Conservation (phyloP, 2,888 invertebrate genomes). For the Microplitis manilae region DNA sequence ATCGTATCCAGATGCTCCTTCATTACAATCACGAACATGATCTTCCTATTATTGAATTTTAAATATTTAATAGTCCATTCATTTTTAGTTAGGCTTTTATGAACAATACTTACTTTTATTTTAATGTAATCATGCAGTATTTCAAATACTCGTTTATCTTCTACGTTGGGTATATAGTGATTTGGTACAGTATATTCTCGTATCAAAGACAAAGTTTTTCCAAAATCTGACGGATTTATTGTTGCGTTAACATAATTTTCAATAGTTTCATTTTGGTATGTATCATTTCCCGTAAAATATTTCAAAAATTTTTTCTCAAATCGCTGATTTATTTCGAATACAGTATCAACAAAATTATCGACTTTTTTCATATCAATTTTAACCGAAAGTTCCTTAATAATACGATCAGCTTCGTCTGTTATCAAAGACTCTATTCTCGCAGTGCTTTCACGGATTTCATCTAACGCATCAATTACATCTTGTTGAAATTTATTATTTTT, state of each 20-base stretch:
- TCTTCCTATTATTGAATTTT: not conserved
- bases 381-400: conserved; percentile 3
- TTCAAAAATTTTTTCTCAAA: no score
- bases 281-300: no score
- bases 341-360: not conserved
- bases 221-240: no score
- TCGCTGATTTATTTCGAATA: not conserved
- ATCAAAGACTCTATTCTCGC: not conserved
- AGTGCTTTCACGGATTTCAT: conserved; percentile 7
- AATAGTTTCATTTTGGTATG: no score
- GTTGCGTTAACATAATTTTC: no score
- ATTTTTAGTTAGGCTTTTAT: not conserved
- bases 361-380: conserved; percentile 5
- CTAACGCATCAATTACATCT: not conserved
- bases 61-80: no score
- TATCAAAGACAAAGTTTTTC: no score
- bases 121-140: conserved; percentile 4
- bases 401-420: conserved; percentile 12
- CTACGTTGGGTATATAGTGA: no score
- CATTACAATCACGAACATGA: conserved; percentile 14
- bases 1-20: conserved; percentile 7
- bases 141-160: not conserved
- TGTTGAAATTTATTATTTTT: no score
- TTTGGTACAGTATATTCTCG: no score
- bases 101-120: conserved; percentile 7